Base-by-base conservation (phyloP, 2,888 invertebrate species). In the Tineola bisselliella region DNA sequence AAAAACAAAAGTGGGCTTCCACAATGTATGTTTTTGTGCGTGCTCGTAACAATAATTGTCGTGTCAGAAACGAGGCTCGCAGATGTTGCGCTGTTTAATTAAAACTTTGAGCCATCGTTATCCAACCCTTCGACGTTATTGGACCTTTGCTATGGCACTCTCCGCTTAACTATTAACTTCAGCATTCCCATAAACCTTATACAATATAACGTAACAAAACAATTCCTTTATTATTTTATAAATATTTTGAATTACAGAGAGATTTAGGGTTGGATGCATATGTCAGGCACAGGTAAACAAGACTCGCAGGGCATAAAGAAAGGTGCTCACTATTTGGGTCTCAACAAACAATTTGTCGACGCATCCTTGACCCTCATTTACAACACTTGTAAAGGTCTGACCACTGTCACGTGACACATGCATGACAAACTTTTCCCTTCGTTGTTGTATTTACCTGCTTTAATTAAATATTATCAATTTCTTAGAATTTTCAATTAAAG, bases 11-110 rank as follows among this genome's bases (percentile, higher is more conserved):
- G 3, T 4, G 25, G 18, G 2, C 25, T 25, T 13, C 11, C 56
- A 11, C 56, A 56, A 56, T 30, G 60, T 44, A 25, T 60, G 43
- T 44, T 33, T 62, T 59, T 61, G 69, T 73, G 70, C 71, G 44
- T 60, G 69, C 67, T 69, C 68, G 68, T 75, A 75, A 76, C 75
- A 81, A 78, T 81, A 81, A 81, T 80, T 76, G 73, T 74, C 74
- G 70, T 74, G 76, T 74, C 73, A 72, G 74, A 73, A 74, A 79
- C 77, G 76, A 73, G 70, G 64, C 64, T 63, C 66, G 63, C 84
- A 84, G 81, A 83, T 84, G 84, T 76, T 77, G 72, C 77, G 54
- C 60, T 77, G 74, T 82, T 84, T 84, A 79, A 84, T 84, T 84
- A 83, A 86, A 86, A 84, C 79, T 83, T 84, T 79, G 73, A 74